phyloP scores from a whole-genome alignment of 1,140 invertebrate species.

The Calephelis virginiensis region DNA sequence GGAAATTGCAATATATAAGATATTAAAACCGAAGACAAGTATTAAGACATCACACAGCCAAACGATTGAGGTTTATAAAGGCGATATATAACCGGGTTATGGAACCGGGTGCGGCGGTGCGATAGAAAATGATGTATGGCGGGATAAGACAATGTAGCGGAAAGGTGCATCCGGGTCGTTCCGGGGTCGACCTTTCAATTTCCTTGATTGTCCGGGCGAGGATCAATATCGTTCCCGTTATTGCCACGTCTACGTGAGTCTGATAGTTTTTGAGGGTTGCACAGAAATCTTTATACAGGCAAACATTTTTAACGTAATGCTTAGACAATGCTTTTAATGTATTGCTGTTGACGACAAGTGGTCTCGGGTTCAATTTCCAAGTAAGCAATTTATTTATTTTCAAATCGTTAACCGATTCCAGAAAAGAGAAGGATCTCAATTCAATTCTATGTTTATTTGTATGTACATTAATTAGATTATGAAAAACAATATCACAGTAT shows the following conservation, averaged over 20 bases:
- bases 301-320: too few relatives aligned
- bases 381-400: too few relatives aligned
- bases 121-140: slow-evolving; percentile 29
- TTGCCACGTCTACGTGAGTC: slow-evolving; percentile 30
- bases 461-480: too few relatives aligned
- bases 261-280: not conserved
- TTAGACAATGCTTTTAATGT: too few relatives aligned
- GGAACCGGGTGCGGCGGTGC: slow-evolving; percentile 21
- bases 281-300: not conserved
- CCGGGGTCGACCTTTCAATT: slow-evolving; percentile 30
- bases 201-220: slow-evolving; percentile 28
- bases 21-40: not conserved
- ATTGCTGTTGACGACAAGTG: too few relatives aligned
- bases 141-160: slow-evolving; percentile 29
- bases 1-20: not conserved
- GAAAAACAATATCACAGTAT: too few relatives aligned
- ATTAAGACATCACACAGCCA: not conserved
- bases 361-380: too few relatives aligned
- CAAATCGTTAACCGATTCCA: too few relatives aligned
- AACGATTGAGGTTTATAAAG: not conserved
- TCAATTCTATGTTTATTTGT: too few relatives aligned
- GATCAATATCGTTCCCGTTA: slow-evolving; percentile 26
- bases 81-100: slow-evolving; percentile 14
- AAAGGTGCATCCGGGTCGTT: slow-evolving; percentile 25
- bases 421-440: too few relatives aligned